Base-by-base conservation (phyloP, 2,888 invertebrate genomes). In the Habrosyne pyritoides region DNA sequence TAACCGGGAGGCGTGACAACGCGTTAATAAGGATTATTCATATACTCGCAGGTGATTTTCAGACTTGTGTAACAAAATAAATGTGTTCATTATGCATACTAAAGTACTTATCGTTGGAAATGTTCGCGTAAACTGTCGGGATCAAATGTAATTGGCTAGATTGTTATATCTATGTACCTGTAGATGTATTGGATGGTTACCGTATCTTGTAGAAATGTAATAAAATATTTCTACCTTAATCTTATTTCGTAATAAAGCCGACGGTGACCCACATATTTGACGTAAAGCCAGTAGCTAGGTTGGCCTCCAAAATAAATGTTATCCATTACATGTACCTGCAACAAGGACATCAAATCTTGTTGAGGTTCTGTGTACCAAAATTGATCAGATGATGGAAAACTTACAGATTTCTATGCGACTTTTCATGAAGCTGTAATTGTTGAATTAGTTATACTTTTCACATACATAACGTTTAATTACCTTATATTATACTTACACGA, bases 401-500 rank as follows among this genome's bases (percentile, higher is more conserved):
- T 6, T 36, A 14, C 42, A n/a, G n/a, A n/a, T n/a, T n/a, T n/a
- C n/a, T n/a, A n/a, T n/a, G n/a, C n/a, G n/a, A n/a, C n/a, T n/a
- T n/a, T n/a, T n/a, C n/a, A n/a, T n/a, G 6, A 14, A 36, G 14
- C 36, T 36, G 14, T 6, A 12, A 24, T 42, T 42, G 7, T 42
- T 42, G 14, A 42, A 14, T 8, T 5, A 36, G 36, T 36, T 14
- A 0, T 14, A n/a, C 14, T 6, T 14, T 2, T 36, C n/a, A 2
- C 14, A 36, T 18, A 42, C 42, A 42, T 2, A 42, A 18, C 8
- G 8, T 8, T 42, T 42, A 42, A 42, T 62, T 63, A 60, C 56
- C 57, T 56, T 57, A 54, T 53, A 62, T 61, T 57, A 64, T 66
- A 59, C 54, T 42, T 14, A 42, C 42, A 63, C 60, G 56, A 42